These are phyloP conservation scores for Drosophila rhopaloa DNA, from an alignment of 1,140 invertebrate genomes.

Conservation along the genomic window DNA sequence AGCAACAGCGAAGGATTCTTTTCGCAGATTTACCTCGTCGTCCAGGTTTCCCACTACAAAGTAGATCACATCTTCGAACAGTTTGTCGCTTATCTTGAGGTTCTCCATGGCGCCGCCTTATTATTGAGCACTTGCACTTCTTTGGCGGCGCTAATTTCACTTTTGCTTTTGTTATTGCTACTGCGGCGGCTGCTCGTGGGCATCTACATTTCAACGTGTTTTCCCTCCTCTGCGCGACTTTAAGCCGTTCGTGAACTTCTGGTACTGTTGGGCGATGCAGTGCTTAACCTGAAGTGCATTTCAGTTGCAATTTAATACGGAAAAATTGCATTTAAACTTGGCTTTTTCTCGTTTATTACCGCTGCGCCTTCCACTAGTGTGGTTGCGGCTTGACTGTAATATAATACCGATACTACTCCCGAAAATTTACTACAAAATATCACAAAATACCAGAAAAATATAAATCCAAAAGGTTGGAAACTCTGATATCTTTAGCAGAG, in stretches of 20 bases:
- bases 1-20: conserved; percentile 14
- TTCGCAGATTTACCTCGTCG: conserved; percentile 70
- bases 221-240: not conserved
- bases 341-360: conserved; percentile 22
- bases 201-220: conserved; percentile 41
- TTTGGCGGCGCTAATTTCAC: conserved; percentile 59
- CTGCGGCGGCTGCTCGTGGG: conserved; percentile 47
- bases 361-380: conserved; percentile 6
- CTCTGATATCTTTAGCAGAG: not conserved
- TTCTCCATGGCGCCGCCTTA: conserved; percentile 56
- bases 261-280: not conserved
- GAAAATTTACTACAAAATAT: too few relatives aligned
- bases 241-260: not conserved
- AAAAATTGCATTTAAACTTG: conserved; percentile 16
- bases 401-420: not conserved
- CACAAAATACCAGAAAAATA: too few relatives aligned
- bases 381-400: not conserved
- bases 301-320: not conserved
- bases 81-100: conserved; percentile 75
- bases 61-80: conserved; percentile 78
- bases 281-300: conserved; percentile 3
- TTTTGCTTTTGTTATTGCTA: conserved; percentile 75
- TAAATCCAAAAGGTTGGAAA: too few relatives aligned
- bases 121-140: conserved; percentile 26
- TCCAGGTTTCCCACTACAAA: conserved; percentile 77